These are phyloP conservation scores for Sceliomorpha sp. DNA, from an alignment of 2,888 invertebrate species.

Conservation along the genomic window DNA sequence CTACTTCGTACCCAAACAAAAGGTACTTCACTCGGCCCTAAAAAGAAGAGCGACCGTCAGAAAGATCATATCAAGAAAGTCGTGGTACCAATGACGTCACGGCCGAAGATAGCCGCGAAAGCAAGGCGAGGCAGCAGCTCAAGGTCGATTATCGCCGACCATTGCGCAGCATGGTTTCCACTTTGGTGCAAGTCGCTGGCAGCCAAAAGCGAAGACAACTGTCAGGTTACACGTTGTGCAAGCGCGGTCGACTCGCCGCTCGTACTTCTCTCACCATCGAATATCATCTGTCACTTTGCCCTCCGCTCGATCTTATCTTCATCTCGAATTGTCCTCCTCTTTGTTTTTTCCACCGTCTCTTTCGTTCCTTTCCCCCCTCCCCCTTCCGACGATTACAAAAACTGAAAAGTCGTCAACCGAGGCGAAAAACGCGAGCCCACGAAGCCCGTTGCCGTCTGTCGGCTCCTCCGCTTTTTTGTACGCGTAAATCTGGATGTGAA, in stretches of 20 bases:
- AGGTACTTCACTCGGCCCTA: constrained; percentile 36
- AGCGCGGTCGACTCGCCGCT: neutral
- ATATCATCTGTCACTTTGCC: constrained; percentile 40
- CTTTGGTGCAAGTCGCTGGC: constrained; percentile 1
- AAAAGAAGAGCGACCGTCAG: constrained; percentile 32
- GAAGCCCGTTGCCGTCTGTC: no score
- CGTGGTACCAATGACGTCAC: constrained; percentile 20
- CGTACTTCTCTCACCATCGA: no score
- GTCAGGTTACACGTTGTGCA: constrained; percentile 30
- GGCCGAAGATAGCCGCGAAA: constrained; percentile 28
- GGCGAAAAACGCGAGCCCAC: constrained; percentile 41
- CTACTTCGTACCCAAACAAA: constrained; percentile 24
- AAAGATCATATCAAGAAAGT: constrained; percentile 32
- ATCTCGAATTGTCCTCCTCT: constrained; percentile 6
- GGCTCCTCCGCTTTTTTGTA: no score
- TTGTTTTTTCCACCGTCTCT: constrained; percentile 4
- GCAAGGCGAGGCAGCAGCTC: constrained; percentile 61
- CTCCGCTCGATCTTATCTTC: constrained; percentile 34
- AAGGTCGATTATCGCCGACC: constrained; percentile 42
- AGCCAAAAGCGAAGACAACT: constrained; percentile 25
- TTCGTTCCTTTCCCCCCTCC: no score
- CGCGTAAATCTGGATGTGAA: constrained; percentile 4
- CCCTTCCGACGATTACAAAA: no score
- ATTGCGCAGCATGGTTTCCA: constrained; percentile 8
- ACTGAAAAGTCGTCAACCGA: constrained; percentile 24